Evolutionary conservation across 1,140 invertebrate genomes (phyloP), one percentile per base, ranked within the genome.

Genomic region (Ectropis grisescens): DNA sequence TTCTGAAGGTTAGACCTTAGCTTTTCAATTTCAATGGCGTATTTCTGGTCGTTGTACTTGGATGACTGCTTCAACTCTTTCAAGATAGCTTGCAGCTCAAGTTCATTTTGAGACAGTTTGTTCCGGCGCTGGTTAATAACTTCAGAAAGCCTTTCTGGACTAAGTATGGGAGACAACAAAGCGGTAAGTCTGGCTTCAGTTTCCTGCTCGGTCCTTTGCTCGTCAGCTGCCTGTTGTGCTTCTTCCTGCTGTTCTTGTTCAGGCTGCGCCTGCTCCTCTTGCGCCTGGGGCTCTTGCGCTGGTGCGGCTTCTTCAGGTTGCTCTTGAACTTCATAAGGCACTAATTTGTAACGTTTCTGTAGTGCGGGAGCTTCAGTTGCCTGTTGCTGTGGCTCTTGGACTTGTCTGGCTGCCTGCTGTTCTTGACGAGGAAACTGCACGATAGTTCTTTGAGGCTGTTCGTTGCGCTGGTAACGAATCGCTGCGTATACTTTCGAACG

Each of bases 1-100:
- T 56, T 56, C 23, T 59, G 53, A 13, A 60, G 41, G 23, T 51
- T 39, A 37, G 31, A 14, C 13, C 33, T 22, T 32, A 62, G 25
- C 11, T 60, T 55, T 29, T 62, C 51, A 6, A 54, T 32, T 42
- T 57, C 64, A 37, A 42, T 47, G 0, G 43, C 49, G 12, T 54
- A 45, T 35, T 48, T 64, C 13, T 46, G 47, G 8, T 52, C 41
- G 14, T 56, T 58, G 29, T 55, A 45, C 33, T 50, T 55, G 1
- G 55, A 40, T 7, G 54, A 45, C 16, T 64, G 54, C 41, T 58
- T 58, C 16, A 56, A 27, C 28, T 42, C 32, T 24, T 13, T 31
- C 11, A 28, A 46, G 37, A 11, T 52, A 27, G 13, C 27, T 33
- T 27, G 47, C 23, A 32, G 23, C 16, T 24, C 19, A 11, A 28